Evolutionary conservation across 2,888 invertebrate species (phyloP).

Genomic region (Luperina nickerlii): DNA sequence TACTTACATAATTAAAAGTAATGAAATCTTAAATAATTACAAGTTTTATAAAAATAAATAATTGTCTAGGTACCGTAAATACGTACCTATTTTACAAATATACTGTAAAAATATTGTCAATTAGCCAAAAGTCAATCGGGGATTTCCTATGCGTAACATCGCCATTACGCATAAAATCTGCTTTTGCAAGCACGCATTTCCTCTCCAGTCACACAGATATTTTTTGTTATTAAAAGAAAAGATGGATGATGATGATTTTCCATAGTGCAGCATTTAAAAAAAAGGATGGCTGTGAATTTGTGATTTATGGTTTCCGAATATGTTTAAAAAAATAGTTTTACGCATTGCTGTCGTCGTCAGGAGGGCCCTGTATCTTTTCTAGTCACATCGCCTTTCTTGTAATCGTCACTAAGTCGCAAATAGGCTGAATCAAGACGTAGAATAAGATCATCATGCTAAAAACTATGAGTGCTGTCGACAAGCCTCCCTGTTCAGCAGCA

Average conservation of each 20-base stretch:
- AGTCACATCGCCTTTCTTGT: conserved; percentile 83
- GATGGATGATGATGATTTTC: conserved; percentile 33
- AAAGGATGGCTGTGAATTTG: conserved; percentile 13
- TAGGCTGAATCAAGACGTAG: conserved; percentile 83
- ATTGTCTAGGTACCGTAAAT: neutral
- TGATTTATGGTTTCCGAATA: conserved; percentile 16
- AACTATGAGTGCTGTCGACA: conserved; percentile 81
- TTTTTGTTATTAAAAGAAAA: conserved; percentile 20
- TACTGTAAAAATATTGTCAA: conserved; percentile 15
- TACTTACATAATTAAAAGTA: neutral
- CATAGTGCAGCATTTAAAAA: conserved; percentile 15
- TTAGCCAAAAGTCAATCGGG: conserved; percentile 41
- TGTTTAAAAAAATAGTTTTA: conserved; percentile 54
- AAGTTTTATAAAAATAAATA: conserved; percentile 15
- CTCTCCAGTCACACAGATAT: conserved; percentile 39
- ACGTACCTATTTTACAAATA: neutral
- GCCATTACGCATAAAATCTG: conserved; percentile 80
- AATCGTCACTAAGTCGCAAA: conserved; percentile 80
- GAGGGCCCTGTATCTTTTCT: conserved; percentile 72
- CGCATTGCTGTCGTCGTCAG: conserved; percentile 79
- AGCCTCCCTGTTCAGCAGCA: conserved; percentile 73
- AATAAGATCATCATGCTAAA: conserved; percentile 79
- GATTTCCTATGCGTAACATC: conserved; percentile 79
- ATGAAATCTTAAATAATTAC: conserved; percentile 3
- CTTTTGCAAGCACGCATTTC: conserved; percentile 48